Percentiles rank a stretch among this genome's conserved stretches.
Evolutionary conservation across 2,888 invertebrate species (phyloP).

Genomic region (Chymomyza caudatula): DNA sequence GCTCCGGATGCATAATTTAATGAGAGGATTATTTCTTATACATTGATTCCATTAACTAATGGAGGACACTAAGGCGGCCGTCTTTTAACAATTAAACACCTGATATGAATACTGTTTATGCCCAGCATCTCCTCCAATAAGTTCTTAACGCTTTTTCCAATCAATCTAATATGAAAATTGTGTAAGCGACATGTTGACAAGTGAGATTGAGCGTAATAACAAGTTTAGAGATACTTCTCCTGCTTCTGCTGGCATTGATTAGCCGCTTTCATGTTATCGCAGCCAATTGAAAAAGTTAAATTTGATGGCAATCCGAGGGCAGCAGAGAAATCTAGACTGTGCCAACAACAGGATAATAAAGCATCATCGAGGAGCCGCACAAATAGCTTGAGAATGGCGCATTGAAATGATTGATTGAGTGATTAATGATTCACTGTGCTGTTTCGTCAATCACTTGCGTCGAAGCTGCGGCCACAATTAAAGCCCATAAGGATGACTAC

Average conservation of each 20-base stretch:
- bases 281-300: background rate
- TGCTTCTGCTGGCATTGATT: conserved; percentile 36
- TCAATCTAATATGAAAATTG: conserved; percentile 62
- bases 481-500: conserved; percentile 31
- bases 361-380: conserved; percentile 21
- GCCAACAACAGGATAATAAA: conserved; percentile 53
- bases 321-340: background rate
- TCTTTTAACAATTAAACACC: background rate
- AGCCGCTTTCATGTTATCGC: conserved; percentile 20
- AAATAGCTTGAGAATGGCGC: conserved; percentile 5
- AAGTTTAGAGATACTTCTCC: conserved; percentile 35
- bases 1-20: no score
- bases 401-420: conserved; percentile 72
- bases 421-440: conserved; percentile 69
- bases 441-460: conserved; percentile 33
- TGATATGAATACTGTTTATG: background rate
- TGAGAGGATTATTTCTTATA: no score
- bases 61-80: background rate
- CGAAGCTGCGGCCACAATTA: conserved; percentile 38
- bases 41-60: background rate
- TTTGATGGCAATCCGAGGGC: conserved; percentile 7
- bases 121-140: background rate
- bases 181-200: conserved; percentile 75
- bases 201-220: conserved; percentile 66
- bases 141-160: background rate